Evolutionary conservation across 1,140 invertebrate species (phyloP).

Genomic region (Ceratoteleas bidentatus): DNA sequence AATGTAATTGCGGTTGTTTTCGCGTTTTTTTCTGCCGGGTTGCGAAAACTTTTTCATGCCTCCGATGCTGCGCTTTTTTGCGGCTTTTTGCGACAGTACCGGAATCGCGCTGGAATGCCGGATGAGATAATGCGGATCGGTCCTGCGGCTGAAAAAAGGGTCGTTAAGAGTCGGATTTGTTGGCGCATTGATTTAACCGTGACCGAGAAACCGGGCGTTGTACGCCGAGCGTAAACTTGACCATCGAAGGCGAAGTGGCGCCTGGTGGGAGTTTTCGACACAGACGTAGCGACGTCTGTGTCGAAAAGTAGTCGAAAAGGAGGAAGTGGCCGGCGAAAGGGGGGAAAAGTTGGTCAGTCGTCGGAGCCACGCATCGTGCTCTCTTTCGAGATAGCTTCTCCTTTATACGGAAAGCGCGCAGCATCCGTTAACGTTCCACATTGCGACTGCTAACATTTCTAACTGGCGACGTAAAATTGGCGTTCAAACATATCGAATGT

Average conservation of each 20-base stretch:
- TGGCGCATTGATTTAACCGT: conserved; percentile 55
- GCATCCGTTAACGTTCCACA: conserved; percentile 66
- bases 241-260: conserved; percentile 24
- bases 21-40: too few species aligned
- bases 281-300: conserved; percentile 28
- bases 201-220: conserved; percentile 65
- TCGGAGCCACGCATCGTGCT: conserved; percentile 44
- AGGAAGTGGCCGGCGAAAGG: conserved; percentile 57
- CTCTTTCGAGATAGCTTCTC: conserved; percentile 60
- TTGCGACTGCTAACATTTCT: conserved; percentile 47
- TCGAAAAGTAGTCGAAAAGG: conserved; percentile 59
- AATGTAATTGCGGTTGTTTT: too few species aligned
- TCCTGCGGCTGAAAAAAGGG: conserved; percentile 7
- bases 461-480: conserved; percentile 33
- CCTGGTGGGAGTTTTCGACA: conserved; percentile 22
- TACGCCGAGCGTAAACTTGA: conserved; percentile 47
- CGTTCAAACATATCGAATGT: conserved; percentile 41
- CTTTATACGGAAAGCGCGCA: conserved; percentile 63
- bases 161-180: conserved; percentile 27
- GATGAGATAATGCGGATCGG: background rate
- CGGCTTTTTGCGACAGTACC: too few species aligned
- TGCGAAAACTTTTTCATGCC: too few species aligned
- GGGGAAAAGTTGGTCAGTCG: conserved; percentile 65
- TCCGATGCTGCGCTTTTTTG: too few species aligned
- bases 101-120: too few species aligned